These are phyloP conservation scores for Bradynema listronoti DNA, from an alignment of 1,140 invertebrate species.

Conservation along the genomic window DNA sequence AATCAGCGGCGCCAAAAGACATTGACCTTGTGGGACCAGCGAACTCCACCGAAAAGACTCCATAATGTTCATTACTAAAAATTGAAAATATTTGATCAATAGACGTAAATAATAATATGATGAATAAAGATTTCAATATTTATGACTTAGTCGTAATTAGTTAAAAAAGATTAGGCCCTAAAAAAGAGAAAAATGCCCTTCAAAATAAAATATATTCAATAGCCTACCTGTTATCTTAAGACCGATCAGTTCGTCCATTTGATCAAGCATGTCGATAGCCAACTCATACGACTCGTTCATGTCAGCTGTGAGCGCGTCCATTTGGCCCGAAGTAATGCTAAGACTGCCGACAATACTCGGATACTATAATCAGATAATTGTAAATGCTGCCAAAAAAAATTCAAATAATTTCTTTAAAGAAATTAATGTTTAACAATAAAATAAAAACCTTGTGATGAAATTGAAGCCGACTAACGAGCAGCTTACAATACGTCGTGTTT, in stretches of 20 bases:
- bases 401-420: conserved; percentile 5
- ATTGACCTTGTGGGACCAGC: conserved; percentile 92
- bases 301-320: conserved; percentile 73
- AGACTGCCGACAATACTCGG: conserved; percentile 85
- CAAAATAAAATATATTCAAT: not conserved
- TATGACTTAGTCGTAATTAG: no score
- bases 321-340: conserved; percentile 72
- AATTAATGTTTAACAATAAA: conserved; percentile 7
- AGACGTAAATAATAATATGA: no score
- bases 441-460: conserved; percentile 69
- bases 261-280: conserved; percentile 95
- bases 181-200: not conserved
- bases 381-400: no score
- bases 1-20: conserved; percentile 85
- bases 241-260: conserved; percentile 87
- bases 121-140: no score
- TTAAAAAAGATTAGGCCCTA: no score
- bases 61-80: conserved; percentile 80
- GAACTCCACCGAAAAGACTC: conserved; percentile 88
- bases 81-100: conserved; percentile 51
- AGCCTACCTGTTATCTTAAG: conserved; percentile 77
- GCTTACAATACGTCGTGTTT: conserved; percentile 40
- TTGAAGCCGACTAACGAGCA: conserved; percentile 77
- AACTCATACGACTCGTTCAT: conserved; percentile 65
- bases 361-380: conserved; percentile 72